Evolutionary conservation across 2,797 vertebrate species (phyloP), one percentile per base, ranked within the genome.

Genomic region (Cyprinella venusta): DNA sequence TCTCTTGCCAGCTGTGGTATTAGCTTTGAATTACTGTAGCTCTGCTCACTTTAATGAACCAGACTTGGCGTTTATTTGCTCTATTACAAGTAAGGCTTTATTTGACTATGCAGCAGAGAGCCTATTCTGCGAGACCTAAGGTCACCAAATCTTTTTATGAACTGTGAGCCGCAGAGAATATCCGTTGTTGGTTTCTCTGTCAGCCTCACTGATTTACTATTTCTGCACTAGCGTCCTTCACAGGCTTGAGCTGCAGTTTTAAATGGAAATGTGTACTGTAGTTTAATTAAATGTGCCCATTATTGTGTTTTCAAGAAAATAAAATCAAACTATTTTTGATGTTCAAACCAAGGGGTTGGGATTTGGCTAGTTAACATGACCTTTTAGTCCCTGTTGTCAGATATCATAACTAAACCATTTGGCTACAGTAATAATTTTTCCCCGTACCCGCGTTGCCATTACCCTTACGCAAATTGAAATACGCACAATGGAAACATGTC

Each of bases 1-100:
- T 86, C 72, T 83, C 30, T n/a, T 82, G 88, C 86, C 83, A 86
- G 81, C 79, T 38, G 70, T 15, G 18, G 40, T 33, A 71, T 89
- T 89, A 74, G 76, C 85, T 85, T 68, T 80, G 78, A 86, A 87
- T 86, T 85, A 86, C 63, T 85, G 79, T 76, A 33, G 63, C 70
- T 83, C 80, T 24, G 75, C 81, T 80, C 59, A 64, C 52, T 81
- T 78, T 84, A 85, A 88, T 87, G 82, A 87, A 87, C 82, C 61
- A 80, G 75, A 74, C 74, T 42, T 88, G 86, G 75, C 75, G 1
- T 85, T 85, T 81, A 85, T 85, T 86, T 79, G 76, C 79, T 86
- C 71, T 77, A 68, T 81, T 70, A 84, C 42, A 80, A 71, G 42
- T 9, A 26, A 10, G 74, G 69, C 75, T 83, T 85, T 70, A 81